Evolutionary conservation across 1,140 invertebrate species (phyloP).

Genomic region (Idris sp.): DNA sequence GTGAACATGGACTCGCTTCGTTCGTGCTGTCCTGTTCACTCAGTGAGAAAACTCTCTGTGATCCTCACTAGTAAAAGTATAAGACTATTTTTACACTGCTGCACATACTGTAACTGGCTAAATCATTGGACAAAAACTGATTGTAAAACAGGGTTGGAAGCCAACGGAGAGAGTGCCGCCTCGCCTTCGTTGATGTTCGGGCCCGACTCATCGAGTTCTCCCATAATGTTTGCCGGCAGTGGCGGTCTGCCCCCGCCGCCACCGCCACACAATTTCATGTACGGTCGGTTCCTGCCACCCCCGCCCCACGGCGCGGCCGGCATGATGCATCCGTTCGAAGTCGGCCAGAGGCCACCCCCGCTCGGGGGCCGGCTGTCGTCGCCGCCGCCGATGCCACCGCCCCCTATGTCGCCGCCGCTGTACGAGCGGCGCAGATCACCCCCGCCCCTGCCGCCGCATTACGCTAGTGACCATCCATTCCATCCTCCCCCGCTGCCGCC

Average conservation of each 20-base stretch:
- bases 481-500: conserved; percentile 57
- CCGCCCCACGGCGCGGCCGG: conserved; percentile 60
- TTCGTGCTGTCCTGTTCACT: too few species aligned
- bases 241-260: conserved; percentile 74
- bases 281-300: conserved; percentile 70
- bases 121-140: conserved; percentile 45
- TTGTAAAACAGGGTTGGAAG: conserved; percentile 75
- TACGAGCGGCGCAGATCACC: conserved; percentile 65
- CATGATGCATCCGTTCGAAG: conserved; percentile 76
- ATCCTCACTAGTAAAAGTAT: too few species aligned
- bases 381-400: conserved; percentile 77
- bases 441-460: conserved; percentile 54
- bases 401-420: conserved; percentile 65
- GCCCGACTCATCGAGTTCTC: conserved; percentile 78
- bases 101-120: not conserved
- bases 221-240: conserved; percentile 75
- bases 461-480: conserved; percentile 65
- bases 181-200: conserved; percentile 77
- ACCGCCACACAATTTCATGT: conserved; percentile 76
- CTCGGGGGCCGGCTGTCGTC: conserved; percentile 82
- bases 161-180: conserved; percentile 77
- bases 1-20: too few species aligned
- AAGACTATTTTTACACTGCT: too few species aligned
- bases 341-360: conserved; percentile 81
- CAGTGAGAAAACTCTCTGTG: too few species aligned